phyloP scores from a whole-genome alignment of 1,140 invertebrate species.

The Bombus consobrinus region DNA sequence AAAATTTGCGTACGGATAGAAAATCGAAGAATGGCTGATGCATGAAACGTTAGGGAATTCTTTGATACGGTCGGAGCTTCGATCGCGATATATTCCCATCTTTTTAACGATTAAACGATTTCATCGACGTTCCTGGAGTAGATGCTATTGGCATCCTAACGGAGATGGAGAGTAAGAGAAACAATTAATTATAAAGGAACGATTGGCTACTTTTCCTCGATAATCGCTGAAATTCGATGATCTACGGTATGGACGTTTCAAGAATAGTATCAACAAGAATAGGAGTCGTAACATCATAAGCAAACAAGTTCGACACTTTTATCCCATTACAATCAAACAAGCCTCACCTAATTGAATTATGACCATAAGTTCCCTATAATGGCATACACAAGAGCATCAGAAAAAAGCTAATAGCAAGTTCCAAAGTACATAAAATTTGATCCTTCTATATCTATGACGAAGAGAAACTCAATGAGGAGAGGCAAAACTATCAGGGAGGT shows the following conservation, averaged over 20 bases:
- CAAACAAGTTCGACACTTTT: neutral
- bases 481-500: no score
- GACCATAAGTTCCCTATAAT: neutral
- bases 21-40: no score
- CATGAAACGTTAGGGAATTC: no score
- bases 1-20: neutral
- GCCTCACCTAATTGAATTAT: neutral
- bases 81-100: no score
- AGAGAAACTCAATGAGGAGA: neutral
- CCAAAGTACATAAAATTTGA: neutral
- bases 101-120: no score
- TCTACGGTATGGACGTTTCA: neutral
- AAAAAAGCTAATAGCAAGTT: conserved; percentile 17
- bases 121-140: no score
- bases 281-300: neutral
- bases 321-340: conserved; percentile 12
- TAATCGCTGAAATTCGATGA: neutral
- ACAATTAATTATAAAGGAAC: no score
- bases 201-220: no score
- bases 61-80: no score
- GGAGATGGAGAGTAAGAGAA: no score
- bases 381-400: neutral
- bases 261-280: neutral
- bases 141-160: no score
- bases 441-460: neutral